Evolutionary conservation across 2,113 vertebrate genomes (phyloP).

Genomic region (Malurus alboscapulatus): DNA sequence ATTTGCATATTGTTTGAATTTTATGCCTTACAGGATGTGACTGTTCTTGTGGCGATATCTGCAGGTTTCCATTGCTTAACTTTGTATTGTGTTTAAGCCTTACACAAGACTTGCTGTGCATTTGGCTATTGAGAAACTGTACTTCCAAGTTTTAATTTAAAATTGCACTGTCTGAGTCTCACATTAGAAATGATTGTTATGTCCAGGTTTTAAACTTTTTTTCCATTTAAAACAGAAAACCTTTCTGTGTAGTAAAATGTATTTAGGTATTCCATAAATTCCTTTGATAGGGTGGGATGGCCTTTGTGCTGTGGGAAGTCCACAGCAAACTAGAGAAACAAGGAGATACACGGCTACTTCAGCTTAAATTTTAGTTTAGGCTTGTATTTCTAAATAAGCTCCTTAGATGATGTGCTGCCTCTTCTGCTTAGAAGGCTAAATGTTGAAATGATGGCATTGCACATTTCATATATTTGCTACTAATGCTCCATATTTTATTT

Average conservation of each 20-base stretch:
- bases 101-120: background rate
- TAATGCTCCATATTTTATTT: slow-evolving; percentile 5
- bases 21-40: background rate
- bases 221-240: background rate
- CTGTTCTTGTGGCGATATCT: background rate
- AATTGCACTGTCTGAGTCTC: background rate
- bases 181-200: background rate
- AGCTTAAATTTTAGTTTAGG: background rate
- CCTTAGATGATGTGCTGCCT: background rate
- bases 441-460: background rate
- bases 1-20: background rate
- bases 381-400: background rate
- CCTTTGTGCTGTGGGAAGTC: background rate
- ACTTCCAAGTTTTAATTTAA: background rate
- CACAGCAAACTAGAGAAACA: background rate
- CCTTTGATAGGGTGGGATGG: background rate
- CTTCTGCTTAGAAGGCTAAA: background rate
- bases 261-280: background rate
- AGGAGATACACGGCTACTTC: background rate
- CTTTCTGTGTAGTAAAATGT: background rate
- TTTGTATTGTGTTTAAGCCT: background rate
- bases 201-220: background rate
- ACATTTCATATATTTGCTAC: background rate
- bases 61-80: background rate
- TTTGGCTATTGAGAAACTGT: slow-evolving; percentile 7